Base-by-base conservation (phyloP, 1,140 invertebrate species). In the Drosophila hydei region DNA sequence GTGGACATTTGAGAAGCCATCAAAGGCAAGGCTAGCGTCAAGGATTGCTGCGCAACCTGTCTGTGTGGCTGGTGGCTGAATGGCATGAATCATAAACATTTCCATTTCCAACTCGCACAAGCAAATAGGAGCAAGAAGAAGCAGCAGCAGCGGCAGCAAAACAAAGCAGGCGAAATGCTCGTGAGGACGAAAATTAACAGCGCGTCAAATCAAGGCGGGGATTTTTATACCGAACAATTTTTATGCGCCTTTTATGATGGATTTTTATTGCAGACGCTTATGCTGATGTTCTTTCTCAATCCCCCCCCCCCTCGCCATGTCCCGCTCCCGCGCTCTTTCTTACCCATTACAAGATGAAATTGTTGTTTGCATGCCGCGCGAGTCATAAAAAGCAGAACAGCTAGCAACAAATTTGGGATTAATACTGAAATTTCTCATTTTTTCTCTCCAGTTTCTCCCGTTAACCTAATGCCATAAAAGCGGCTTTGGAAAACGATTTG, bases 341-440 rank as follows among this genome's bases (percentile, higher is more conserved):
- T 54, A 51, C 68, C 58, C 59, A 43, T 68, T 56, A 45, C 11
- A 42, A 77, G 79, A 72, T 79, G 48, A 75, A 84, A 83, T 79
- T 73, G 74, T 79, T 84, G 74, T 79, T 84, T 84, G 79, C 76
- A 79, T 84, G 72, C 71, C 63, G 72, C 63, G 63, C 58, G 60
- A 2, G 38, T 50, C 80, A 85, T 85, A 85, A 85, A 84, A 60
- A 40, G 50, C 48, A 5, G 38, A 83, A 65, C 54, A 70, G 67
- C 72, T 76, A 79, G 79, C 79, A 84, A 79, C 79, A 84, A 85
- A 84, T 85, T 79, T 85, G 55, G 67, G 63, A 79, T 73, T 85
- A 85, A 73, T 71, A 51, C 45, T 6, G 38, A 43, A 56, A 56
- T 55, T 55, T 42, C n/a, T 21, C 11, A 67, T 51, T 27, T 25